phyloP scores from a whole-genome alignment of 92 coral and sea anemone genomes.

The Heteractis magnifica region DNA sequence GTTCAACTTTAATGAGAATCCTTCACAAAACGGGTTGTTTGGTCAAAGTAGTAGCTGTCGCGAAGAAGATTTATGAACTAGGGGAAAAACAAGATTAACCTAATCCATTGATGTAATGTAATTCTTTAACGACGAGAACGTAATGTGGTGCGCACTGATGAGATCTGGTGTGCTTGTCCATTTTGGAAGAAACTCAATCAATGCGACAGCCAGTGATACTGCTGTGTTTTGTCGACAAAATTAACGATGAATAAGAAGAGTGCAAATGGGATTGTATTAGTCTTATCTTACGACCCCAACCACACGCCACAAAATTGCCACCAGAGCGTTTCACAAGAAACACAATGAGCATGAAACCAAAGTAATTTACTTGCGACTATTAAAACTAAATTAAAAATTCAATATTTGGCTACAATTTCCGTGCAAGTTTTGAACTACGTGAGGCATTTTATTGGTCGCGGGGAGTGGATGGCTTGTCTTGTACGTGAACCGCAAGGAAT shows the following conservation, averaged over 20 bases:
- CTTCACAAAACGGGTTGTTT: background rate
- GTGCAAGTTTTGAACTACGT: slow-evolving; percentile 12
- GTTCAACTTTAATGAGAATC: background rate
- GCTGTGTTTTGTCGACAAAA: background rate
- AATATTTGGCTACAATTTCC: background rate
- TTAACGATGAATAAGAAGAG: background rate
- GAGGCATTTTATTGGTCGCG: background rate
- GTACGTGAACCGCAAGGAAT: no score
- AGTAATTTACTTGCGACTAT: slow-evolving; percentile 12
- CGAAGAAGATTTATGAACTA: background rate
- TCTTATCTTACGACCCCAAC: background rate
- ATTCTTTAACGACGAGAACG: background rate
- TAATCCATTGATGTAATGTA: background rate
- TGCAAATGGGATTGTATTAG: background rate
- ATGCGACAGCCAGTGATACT: background rate
- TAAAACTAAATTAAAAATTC: slow-evolving; percentile 24
- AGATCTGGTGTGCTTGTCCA: background rate
- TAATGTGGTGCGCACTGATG: background rate
- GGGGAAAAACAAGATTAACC: background rate
- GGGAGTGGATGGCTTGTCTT: no score
- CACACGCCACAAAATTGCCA: slow-evolving; percentile 3
- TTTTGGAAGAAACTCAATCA: background rate
- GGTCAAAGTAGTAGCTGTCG: background rate
- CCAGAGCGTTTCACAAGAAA: background rate
- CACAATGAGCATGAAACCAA: background rate